These are phyloP conservation scores for Laterallus jamaicensis DNA, from an alignment of 2,113 vertebrate species.

Conservation along the genomic window DNA sequence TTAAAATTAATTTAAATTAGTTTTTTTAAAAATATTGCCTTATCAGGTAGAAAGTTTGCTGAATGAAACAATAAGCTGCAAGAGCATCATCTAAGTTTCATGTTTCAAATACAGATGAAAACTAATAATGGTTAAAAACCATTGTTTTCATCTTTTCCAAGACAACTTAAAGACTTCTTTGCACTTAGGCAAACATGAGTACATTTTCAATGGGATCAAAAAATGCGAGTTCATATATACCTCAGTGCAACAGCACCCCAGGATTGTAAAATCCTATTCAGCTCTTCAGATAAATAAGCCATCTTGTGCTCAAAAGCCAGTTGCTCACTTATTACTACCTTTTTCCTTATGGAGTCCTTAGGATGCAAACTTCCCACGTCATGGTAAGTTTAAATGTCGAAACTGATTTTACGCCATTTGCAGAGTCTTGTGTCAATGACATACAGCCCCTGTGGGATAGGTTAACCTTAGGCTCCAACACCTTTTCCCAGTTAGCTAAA, in stretches of 20 bases:
- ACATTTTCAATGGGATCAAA: background rate
- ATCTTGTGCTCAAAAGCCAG: background rate
- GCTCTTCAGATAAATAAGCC: background rate
- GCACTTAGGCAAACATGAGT: background rate
- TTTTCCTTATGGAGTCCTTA: background rate
- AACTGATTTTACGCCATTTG: background rate
- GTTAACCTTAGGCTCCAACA: background rate
- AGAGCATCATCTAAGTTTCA: background rate
- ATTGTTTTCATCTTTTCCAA: background rate
- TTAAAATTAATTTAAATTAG: background rate
- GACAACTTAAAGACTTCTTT: background rate
- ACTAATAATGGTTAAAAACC: background rate
- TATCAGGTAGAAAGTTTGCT: background rate
- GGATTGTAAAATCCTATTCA: background rate
- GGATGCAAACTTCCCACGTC: background rate
- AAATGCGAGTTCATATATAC: fast-evolving
- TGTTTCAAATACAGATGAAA: fast-evolving
- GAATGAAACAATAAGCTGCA: background rate
- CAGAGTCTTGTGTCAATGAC: background rate
- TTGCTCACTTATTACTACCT: background rate
- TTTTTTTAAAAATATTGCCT: background rate
- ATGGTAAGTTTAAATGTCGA: background rate
- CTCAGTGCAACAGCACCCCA: background rate
- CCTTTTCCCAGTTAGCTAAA: background rate
- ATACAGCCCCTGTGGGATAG: fast-evolving